Evolutionary conservation across 2,113 vertebrate species (phyloP), one percentile per base, ranked within the genome.

Genomic region (Podiceps cristatus): DNA sequence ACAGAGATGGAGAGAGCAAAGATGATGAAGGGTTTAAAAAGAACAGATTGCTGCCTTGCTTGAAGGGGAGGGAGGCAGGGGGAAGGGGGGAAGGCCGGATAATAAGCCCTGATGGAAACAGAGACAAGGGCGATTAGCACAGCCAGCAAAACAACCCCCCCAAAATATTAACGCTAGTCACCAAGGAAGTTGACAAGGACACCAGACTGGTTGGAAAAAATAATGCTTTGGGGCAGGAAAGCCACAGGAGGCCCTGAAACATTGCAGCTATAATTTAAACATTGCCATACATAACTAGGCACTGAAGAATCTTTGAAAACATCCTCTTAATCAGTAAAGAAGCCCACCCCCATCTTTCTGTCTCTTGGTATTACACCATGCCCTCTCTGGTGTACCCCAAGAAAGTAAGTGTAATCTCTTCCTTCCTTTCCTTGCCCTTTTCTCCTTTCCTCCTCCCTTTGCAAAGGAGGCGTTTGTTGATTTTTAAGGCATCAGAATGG

Each of bases 1-100:
- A 80, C 93, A 77, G 95, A 97, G 96, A 96, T 97, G 96, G 94
- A 92, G 95, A 96, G 96, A 97, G 97, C 37, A 76, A 98, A 97
- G 98, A 98, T 98, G 98, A 98, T 97, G 97, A 97, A 98, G 97
- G 97, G 97, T 97, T 97, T 97, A 96, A 96, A 97, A 95, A 94
- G 98, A 98, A 98, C 98, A 98, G 98, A 98, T 98, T 98, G 98
- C 95, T 69, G 92, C 93, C 95, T 98, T 94, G 86, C 98, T 98
- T 96, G 83, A 87, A 84, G 68, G 28, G 84, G 67, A 74, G 83
- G 80, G 90, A 67, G 84, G 73, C 23, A 72, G 77, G 42, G 76
- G 71, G 75, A 84, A 47, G 37, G 53, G 69, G 59, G n/a, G 49
- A 95, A 97, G 93, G 97, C n/a, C 6, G 0, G 53, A 87, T 98